Percentiles rank a stretch among this genome's conserved stretches.
Evolutionary conservation across 2,888 invertebrate species (phyloP).

Genomic region (Apamea epomidion): DNA sequence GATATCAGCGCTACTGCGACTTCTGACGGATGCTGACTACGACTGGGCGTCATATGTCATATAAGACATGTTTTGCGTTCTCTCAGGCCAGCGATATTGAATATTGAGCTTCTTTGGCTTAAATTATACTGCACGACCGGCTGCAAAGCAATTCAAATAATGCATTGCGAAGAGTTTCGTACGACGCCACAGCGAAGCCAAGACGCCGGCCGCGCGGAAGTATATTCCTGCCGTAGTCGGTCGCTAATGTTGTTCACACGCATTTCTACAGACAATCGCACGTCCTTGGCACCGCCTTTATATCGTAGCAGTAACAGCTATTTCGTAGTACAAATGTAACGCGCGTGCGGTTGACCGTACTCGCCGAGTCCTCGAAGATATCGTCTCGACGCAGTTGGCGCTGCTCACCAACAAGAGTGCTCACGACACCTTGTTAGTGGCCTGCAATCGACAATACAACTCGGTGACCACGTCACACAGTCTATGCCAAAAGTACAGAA

Average conservation of each 20-base stretch:
- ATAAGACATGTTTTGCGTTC: background rate
- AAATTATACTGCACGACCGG: background rate
- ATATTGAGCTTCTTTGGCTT: background rate
- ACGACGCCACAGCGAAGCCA: too few relatives aligned
- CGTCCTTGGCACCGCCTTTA: too few relatives aligned
- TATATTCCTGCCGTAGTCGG: background rate
- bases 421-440: background rate
- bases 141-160: background rate
- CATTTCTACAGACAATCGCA: background rate
- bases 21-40: background rate
- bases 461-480: conserved; percentile 35
- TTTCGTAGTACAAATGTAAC: background rate
- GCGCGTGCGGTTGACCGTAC: background rate
- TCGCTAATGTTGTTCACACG: background rate
- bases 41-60: background rate
- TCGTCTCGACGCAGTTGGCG: background rate
- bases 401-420: background rate
- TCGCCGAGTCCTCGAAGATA: background rate
- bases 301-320: background rate
- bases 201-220: background rate
- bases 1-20: background rate
- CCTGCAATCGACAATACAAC: conserved; percentile 29
- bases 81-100: background rate
- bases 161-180: background rate
- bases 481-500: conserved; percentile 72